phyloP scores from a whole-genome alignment of 2,888 invertebrate species.

The Penaeus monodon region DNA sequence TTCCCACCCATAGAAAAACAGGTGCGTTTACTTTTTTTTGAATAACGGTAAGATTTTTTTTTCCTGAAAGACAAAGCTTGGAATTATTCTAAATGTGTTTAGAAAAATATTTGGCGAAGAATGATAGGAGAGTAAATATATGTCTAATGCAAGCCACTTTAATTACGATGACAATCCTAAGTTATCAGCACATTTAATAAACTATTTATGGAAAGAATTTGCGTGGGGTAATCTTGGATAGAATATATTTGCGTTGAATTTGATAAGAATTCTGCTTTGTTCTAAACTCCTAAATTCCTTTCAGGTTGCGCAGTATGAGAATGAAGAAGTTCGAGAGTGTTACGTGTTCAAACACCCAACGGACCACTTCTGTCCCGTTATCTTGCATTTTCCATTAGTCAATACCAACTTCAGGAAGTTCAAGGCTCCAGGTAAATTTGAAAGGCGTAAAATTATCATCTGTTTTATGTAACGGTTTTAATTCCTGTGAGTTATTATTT shows the following conservation, averaged over 20 bases:
- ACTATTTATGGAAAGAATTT: too few relatives aligned
- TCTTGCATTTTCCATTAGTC: constrained; percentile 71
- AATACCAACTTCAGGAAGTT: constrained; percentile 70
- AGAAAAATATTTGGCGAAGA: too few relatives aligned
- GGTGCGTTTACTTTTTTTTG: constrained; percentile 60
- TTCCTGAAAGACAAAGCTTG: background rate
- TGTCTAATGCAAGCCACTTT: too few relatives aligned
- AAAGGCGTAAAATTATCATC: background rate
- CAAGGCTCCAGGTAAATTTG: constrained; percentile 69
- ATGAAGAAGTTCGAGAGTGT: constrained; percentile 70
- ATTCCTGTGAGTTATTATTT: too few relatives aligned
- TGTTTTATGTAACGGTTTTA: background rate
- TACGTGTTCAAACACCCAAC: constrained; percentile 71
- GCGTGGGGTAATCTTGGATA: too few relatives aligned
- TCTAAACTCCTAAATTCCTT: background rate
- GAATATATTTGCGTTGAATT: too few relatives aligned
- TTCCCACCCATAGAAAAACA: constrained; percentile 71
- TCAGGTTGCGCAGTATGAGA: constrained; percentile 58
- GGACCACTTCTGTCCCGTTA: constrained; percentile 70
- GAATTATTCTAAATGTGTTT: too few relatives aligned
- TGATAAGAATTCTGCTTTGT: too few relatives aligned
- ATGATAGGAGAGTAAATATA: too few relatives aligned
- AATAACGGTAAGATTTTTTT: background rate
- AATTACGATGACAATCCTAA: too few relatives aligned
- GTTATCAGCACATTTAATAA: too few relatives aligned